Percentiles rank a stretch among this genome's conserved stretches.
These are phyloP conservation scores for Synergus japonicus DNA, from an alignment of 2,888 invertebrate genomes.

Conservation along the genomic window DNA sequence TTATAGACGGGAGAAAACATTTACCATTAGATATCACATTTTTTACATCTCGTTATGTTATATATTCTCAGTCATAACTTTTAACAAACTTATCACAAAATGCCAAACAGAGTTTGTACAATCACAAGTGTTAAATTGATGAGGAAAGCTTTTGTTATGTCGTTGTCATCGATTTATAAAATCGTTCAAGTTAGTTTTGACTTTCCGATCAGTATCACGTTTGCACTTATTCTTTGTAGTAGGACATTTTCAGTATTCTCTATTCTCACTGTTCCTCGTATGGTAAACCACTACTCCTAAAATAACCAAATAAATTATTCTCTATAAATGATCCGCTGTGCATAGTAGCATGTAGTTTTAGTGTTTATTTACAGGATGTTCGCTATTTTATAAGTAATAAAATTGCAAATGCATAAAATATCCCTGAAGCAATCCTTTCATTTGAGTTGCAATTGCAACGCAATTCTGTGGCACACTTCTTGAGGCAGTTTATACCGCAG, in stretches of 20 bases:
- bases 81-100: conserved; percentile 31
- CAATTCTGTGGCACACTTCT: too few species aligned
- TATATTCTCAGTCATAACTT: conserved; percentile 7
- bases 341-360: conserved; percentile 55
- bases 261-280: conserved; percentile 57
- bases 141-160: conserved; percentile 24
- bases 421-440: too few species aligned
- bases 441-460: too few species aligned
- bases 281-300: conserved; percentile 67
- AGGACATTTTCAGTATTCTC: conserved; percentile 39
- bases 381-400: background rate
- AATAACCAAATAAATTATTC: conserved; percentile 68
- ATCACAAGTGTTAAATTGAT: conserved; percentile 7
- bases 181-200: conserved; percentile 16
- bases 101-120: conserved; percentile 35
- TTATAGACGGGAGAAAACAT: background rate
- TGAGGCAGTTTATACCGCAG: too few species aligned
- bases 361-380: conserved; percentile 14
- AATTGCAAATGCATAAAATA: too few species aligned
- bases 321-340: conserved; percentile 66
- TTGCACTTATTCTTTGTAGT: conserved; percentile 41
- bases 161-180: background rate
- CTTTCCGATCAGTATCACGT: conserved; percentile 23
- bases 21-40: background rate
- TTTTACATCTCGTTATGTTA: background rate